phyloP scores from a whole-genome alignment of 2,888 invertebrate species.

The Rhingia campestris region DNA sequence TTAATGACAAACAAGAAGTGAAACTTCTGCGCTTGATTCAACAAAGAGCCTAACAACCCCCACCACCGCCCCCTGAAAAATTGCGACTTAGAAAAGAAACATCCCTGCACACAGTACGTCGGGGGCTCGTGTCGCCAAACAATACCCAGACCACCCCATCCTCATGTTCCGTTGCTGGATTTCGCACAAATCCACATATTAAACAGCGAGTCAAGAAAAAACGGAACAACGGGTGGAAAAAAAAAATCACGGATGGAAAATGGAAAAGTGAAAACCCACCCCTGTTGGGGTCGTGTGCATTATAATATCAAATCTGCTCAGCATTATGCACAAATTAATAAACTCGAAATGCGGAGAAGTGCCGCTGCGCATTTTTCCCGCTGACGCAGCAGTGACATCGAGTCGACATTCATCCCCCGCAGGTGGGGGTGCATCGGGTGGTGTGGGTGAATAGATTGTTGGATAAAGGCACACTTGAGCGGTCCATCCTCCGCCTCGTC shows the following conservation, averaged over 20 bases:
- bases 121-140: constrained; percentile 56
- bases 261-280: constrained; percentile 12
- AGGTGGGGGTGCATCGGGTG: constrained; percentile 2
- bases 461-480: constrained; percentile 74
- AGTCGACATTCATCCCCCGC: constrained; percentile 72
- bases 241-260: too few species aligned
- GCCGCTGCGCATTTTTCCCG: constrained; percentile 75
- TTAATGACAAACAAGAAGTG: constrained; percentile 74
- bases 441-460: constrained; percentile 30
- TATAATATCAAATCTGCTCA: constrained; percentile 75
- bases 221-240: too few species aligned
- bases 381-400: constrained; percentile 75
- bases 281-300: constrained; percentile 68
- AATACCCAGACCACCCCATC: constrained; percentile 50
- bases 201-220: constrained; percentile 51
- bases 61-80: neutral
- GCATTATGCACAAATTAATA: constrained; percentile 77
- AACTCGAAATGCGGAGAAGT: constrained; percentile 75
- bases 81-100: constrained; percentile 44
- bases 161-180: constrained; percentile 22
- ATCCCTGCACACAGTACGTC: constrained; percentile 42
- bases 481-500: constrained; percentile 47
- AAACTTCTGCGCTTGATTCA: constrained; percentile 71
- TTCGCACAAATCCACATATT: constrained; percentile 72
- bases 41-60: constrained; percentile 41